phyloP scores from a whole-genome alignment of 2,113 vertebrate species.

The Mohoua ochrocephala region DNA sequence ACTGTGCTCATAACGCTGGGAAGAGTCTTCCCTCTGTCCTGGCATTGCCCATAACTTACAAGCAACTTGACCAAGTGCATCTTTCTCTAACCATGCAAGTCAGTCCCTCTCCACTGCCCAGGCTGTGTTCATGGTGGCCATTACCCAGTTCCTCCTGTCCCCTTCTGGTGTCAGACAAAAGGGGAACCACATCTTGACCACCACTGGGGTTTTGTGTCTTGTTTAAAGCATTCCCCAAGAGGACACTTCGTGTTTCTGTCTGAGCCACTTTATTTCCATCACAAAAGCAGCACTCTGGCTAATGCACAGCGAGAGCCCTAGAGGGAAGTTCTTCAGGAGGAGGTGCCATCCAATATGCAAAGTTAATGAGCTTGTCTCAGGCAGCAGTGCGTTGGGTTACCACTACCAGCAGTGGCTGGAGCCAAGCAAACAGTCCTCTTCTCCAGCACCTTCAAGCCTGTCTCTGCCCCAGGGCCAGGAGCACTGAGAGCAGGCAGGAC shows the following conservation, averaged over 20 bases:
- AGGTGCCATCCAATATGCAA: not conserved
- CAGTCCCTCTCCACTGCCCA: not conserved
- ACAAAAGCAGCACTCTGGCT: not conserved
- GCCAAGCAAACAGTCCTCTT: not conserved
- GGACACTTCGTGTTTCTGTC: not conserved
- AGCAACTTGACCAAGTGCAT: not conserved
- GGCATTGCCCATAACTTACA: not conserved
- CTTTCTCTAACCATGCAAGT: not conserved
- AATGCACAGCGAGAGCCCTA: not conserved
- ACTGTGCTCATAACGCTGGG: not conserved
- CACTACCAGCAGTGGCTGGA: not conserved
- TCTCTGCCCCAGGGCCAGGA: not conserved
- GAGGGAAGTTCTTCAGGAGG: not conserved
- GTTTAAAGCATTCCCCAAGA: not conserved
- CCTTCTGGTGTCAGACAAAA: not conserved
- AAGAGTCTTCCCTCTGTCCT: not conserved
- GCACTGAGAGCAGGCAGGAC: not conserved
- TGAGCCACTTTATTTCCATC: not conserved
- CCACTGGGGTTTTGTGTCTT: not conserved
- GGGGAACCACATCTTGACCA: not conserved
- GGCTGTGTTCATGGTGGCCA: not conserved
- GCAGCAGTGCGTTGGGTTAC: not conserved
- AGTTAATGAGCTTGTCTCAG: slow-evolving; percentile 8
- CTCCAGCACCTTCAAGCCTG: not conserved
- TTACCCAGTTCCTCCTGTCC: not conserved